Conservation (phyloP, 2,113 vertebrate species). For the Muscicapa adusta region DNA sequence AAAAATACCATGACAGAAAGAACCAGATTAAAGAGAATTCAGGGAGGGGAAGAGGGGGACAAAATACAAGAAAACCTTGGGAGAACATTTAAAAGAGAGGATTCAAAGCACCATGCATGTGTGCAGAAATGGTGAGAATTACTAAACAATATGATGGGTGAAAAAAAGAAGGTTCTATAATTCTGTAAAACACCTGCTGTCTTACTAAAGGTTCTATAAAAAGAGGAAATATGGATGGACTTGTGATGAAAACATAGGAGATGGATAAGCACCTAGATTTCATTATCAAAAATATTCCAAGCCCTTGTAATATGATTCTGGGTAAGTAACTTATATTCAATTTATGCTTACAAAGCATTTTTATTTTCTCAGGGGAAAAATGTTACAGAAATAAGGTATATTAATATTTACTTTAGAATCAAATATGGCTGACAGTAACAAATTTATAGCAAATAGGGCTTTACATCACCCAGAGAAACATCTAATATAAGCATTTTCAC, state of each 20-base stretch:
- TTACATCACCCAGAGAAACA: not conserved
- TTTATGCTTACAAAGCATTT: not conserved
- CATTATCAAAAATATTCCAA: not conserved
- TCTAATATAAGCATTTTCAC: not conserved
- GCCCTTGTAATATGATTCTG: not conserved
- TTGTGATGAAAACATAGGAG: not conserved
- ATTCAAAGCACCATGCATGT: not conserved
- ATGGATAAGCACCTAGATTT: not conserved
- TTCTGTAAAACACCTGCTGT: not conserved
- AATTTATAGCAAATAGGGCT: not conserved
- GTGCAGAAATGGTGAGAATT: not conserved
- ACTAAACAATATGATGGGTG: not conserved
- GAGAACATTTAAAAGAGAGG: not conserved
- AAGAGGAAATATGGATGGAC: not conserved
- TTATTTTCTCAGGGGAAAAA: not conserved
- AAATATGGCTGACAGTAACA: not conserved
- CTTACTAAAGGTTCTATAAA: not conserved
- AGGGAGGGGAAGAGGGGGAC: not conserved
- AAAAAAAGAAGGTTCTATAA: not conserved
- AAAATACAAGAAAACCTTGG: not conserved
- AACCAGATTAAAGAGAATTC: not conserved
- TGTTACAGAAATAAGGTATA: not conserved
- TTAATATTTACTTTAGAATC: slow-evolving; percentile 4
- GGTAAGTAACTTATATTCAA: not conserved
- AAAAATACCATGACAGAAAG: not conserved